Evolutionary conservation across 2,797 vertebrate species (phyloP), one percentile per base, ranked within the genome.

Genomic region (Epinephelus malabaricus): DNA sequence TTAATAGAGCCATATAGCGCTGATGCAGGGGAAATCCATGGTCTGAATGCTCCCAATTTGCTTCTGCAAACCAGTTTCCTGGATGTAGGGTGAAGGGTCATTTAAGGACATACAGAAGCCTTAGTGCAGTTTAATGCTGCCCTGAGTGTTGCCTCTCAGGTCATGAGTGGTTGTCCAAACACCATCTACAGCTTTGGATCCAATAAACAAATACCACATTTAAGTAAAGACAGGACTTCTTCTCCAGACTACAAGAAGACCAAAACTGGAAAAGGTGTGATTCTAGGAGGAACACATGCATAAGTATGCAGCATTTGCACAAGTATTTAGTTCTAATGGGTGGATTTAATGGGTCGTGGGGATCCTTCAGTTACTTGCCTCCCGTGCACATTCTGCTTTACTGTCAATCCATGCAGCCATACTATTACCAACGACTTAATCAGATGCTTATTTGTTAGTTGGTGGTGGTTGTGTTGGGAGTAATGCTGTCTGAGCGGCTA

Each of bases 221-320:
- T 84, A 89, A 85, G 85, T 90, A 83, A 92, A 89, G 78, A 75
- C 75, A 81, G 79, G 78, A 81, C 88, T 90, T 81, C 68, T 72
- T 60, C 49, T 73, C 23, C 54, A 84, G 60, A 59, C n/a, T 46
- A 11, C 30, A 62, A 69, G 51, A 73, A 56, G 67, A 80, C 68
- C 61, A 71, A 43, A 49, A 55, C 58, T 45, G 56, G 45, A 73
- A 78, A 63, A 18, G 40, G 21, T 69, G 73, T 50, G 50, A 82
- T 79, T 76, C 81, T 78, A 64, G 45, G 58, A 64, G 70, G 62
- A 81, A 67, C 30, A 49, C 18, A 68, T 51, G 45, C 23, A 76
- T 50, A 69, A 51, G 17, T 30, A 76, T 56, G 54, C 4, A 27
- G 27, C 5, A 27, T 25, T 13, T 38, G 40, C 21, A 10, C 5